phyloP scores from a whole-genome alignment of 2,888 invertebrate species.

The Cyrtodaria siliqua region DNA sequence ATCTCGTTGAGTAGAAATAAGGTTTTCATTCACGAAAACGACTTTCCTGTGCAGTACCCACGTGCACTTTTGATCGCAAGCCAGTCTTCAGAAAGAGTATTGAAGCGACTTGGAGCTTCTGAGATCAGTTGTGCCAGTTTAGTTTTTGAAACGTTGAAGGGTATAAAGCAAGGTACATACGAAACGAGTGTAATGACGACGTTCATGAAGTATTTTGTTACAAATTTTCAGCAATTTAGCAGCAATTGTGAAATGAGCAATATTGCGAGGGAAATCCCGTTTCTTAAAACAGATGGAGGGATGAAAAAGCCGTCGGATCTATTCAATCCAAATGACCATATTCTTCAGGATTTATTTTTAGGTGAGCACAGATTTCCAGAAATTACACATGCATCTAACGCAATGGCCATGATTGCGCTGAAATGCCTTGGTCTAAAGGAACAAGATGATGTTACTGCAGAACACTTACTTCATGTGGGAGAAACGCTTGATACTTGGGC shows the following conservation, averaged over 20 bases:
- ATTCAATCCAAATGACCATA: constrained; percentile 38
- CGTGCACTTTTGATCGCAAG: neutral
- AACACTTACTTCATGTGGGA: constrained; percentile 29
- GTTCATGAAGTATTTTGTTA: constrained; percentile 50
- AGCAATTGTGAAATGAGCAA: constrained; percentile 6
- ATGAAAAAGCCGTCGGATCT: constrained; percentile 38
- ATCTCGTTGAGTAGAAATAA: neutral
- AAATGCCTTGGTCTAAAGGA: constrained; percentile 17
- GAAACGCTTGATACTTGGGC: constrained; percentile 9
- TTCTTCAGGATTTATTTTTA: constrained; percentile 19
- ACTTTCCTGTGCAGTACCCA: neutral
- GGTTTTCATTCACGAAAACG: neutral
- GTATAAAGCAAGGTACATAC: neutral
- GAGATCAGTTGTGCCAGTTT: neutral
- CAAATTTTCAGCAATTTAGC: constrained; percentile 18
- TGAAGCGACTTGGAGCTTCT: neutral
- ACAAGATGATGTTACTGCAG: constrained; percentile 1
- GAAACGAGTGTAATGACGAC: constrained; percentile 14
- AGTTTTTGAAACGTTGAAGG: neutral
- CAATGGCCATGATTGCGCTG: neutral
- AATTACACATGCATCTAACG: neutral
- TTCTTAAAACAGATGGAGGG: constrained; percentile 21
- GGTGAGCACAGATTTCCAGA: constrained; percentile 33
- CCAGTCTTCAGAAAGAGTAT: neutral
- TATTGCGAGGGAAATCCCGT: constrained; percentile 28